phyloP scores from a whole-genome alignment of 2,888 invertebrate species.

The Nymphalis c-album region DNA sequence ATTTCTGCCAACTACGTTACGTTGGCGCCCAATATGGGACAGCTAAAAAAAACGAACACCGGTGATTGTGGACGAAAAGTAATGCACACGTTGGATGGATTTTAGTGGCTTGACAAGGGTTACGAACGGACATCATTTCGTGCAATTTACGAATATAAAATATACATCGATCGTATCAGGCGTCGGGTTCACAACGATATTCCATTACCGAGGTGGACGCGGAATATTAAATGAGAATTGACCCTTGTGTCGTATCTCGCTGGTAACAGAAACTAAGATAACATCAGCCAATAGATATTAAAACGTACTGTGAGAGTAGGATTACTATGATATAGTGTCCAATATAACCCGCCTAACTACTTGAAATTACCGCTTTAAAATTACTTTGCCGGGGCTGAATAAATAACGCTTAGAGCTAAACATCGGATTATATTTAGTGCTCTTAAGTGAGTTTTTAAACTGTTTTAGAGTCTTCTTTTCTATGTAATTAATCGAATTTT shows the following conservation, averaged over 20 bases:
- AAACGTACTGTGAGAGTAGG: conserved; percentile 37
- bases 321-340: conserved; percentile 36
- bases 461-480: not conserved
- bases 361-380: conserved; percentile 29
- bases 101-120: conserved; percentile 68
- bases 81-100: conserved; percentile 35
- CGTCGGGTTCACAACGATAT: conserved; percentile 71
- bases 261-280: conserved; percentile 46
- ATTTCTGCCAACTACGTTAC: not conserved
- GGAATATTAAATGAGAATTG: conserved; percentile 71
- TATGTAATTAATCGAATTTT: not conserved
- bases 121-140: conserved; percentile 61
- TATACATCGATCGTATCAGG: conserved; percentile 67
- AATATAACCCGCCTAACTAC: conserved; percentile 25
- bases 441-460: conserved; percentile 11
- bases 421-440: conserved; percentile 17
- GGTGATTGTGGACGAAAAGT: conserved; percentile 29
- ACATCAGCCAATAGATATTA: conserved; percentile 43
- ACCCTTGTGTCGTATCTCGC: conserved; percentile 57
- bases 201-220: conserved; percentile 70
- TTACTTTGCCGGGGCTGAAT: conserved; percentile 21
- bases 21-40: conserved; percentile 10
- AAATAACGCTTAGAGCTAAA: conserved; percentile 20
- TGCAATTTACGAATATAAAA: conserved; percentile 76
- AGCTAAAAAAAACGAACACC: conserved; percentile 22